Evolutionary conservation across 2,797 vertebrate genomes (phyloP).

Genomic region (Enteromius radiatus): DNA sequence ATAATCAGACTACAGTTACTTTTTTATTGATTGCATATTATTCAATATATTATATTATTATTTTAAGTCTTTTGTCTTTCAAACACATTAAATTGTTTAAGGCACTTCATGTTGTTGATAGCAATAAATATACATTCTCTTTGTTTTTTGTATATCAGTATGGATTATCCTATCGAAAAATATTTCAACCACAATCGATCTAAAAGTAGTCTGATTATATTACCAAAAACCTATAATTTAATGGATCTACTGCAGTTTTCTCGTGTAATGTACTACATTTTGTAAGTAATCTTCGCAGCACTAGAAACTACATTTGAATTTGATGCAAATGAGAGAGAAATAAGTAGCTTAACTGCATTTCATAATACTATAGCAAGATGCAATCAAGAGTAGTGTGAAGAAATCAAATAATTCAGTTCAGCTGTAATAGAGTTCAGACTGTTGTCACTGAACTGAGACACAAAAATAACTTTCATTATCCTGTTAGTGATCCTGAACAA

Average conservation of each 20-base stretch:
- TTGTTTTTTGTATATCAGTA: background rate
- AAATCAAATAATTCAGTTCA: background rate
- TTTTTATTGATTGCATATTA: background rate
- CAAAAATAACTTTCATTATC: slow-evolving; percentile 19
- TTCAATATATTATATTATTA: too few species aligned
- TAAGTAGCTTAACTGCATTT: background rate
- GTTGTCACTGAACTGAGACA: background rate
- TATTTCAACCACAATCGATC: background rate
- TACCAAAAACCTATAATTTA: background rate
- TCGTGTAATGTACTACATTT: background rate
- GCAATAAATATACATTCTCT: background rate
- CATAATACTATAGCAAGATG: background rate
- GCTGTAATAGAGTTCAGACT: background rate
- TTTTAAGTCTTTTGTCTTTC: background rate
- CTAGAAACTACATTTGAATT: background rate
- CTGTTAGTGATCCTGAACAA: slow-evolving; percentile 5
- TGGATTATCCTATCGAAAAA: background rate
- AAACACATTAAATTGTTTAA: background rate
- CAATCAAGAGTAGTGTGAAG: background rate
- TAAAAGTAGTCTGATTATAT: background rate
- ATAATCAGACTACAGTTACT: background rate
- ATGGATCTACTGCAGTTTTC: background rate
- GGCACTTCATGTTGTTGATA: background rate
- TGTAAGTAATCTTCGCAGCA: background rate
- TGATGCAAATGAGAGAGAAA: background rate